phyloP scores from a whole-genome alignment of 2,888 invertebrate species.

The Epistrophe eligans region DNA sequence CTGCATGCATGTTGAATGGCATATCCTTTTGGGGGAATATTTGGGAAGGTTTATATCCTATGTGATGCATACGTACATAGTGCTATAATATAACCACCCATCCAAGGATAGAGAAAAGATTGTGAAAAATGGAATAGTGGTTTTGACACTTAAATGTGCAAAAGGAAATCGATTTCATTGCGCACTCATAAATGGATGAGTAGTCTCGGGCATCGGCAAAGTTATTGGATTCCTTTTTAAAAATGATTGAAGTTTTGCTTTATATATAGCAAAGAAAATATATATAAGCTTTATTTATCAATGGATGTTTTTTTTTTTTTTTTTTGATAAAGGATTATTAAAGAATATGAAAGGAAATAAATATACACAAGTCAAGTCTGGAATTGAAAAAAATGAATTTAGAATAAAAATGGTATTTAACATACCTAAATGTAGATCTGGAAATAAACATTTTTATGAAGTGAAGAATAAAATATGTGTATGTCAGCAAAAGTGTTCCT shows the following conservation, averaged over 20 bases:
- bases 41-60: background rate
- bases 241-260: constrained; percentile 59
- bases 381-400: too few relatives aligned
- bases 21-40: constrained; percentile 48
- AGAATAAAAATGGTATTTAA: background rate
- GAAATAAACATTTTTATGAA: background rate
- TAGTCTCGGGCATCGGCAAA: constrained; percentile 28
- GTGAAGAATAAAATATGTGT: too few relatives aligned
- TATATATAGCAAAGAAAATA: constrained; percentile 29
- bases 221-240: constrained; percentile 60
- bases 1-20: constrained; percentile 50
- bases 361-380: background rate
- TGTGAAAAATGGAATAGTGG: constrained; percentile 70
- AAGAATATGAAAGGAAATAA: background rate
- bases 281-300: constrained; percentile 38
- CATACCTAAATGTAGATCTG: too few relatives aligned
- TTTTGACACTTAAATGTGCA: constrained; percentile 73
- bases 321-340: constrained; percentile 5
- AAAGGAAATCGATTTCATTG: constrained; percentile 65
- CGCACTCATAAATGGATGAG: constrained; percentile 44
- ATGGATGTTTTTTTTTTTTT: background rate
- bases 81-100: background rate
- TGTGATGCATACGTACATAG: background rate
- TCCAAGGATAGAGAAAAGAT: constrained; percentile 28
- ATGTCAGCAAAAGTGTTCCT: too few relatives aligned